Evolutionary conservation across 35 echinoderm and acorn worm genomes (phyloP), one percentile per base, ranked within the genome.

Genomic region (Amphiura filiformis): DNA sequence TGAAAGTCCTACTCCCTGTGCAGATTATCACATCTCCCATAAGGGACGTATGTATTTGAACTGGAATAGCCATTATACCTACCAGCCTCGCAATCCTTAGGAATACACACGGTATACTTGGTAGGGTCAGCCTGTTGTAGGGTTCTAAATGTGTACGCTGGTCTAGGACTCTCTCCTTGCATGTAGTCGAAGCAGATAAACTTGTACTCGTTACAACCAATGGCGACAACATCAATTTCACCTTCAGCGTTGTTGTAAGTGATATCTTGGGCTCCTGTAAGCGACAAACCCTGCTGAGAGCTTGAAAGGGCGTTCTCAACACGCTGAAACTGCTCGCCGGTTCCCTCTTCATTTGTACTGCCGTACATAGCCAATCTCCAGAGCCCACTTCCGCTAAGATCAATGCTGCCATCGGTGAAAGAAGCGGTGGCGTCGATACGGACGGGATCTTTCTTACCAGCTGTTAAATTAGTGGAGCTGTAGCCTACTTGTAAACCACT

Each of bases 121-220:
- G 87, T 77, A 0, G 65, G 75, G 30, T 92, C 86, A 31, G 86
- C 93, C 4, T 39, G 22, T 61, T 89, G 93, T 49, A 80, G 26
- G 13, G 88, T 70, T 13, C 32, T 35, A 57, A 95, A 95, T 17
- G 39, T 65, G 79, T 88, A 95, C 35, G 91, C 89, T 35, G 93
- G 93, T 36, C 82, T 92, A n/a, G 93, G 39, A 80, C 65, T 81
- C 14, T 47, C 75, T 4, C 85, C 81, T 79, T 92, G 91, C 30
- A 89, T 84, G 44, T 92, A 91, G 34, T 95, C 93, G 70, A 87
- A 80, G 78, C 93, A 95, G 30, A 90, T 42, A 78, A 92, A 95
- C 18, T 57, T 57, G 65, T 80, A 95, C 57, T 85, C 90, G 2
- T 89, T 95, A 39, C 93, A 95, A 12, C 93, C 93, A 49, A 95